These are phyloP conservation scores for Chlamydotis undulata DNA, from an alignment of 2,113 vertebrate species.

Conservation along the genomic window DNA sequence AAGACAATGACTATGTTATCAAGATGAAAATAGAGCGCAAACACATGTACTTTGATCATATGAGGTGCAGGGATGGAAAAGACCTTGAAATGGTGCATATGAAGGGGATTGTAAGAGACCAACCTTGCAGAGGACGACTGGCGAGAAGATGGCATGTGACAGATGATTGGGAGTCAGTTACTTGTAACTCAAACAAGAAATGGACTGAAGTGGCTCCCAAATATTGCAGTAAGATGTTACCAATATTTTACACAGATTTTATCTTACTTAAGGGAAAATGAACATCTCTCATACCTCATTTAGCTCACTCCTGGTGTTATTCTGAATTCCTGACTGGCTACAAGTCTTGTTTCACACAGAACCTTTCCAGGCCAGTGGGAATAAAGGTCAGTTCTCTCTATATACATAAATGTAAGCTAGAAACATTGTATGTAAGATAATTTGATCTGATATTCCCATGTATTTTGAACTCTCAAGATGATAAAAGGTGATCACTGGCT, in stretches of 20 bases:
- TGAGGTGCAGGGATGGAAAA: background rate
- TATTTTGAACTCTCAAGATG: background rate
- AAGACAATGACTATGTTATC: background rate
- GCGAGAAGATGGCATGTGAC: background rate
- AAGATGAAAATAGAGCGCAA: background rate
- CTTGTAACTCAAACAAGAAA: background rate
- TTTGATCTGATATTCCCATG: background rate
- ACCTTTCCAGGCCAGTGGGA: background rate
- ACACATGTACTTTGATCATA: constrained; percentile 19
- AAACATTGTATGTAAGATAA: background rate
- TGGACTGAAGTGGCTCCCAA: background rate
- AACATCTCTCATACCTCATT: background rate
- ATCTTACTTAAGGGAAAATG: background rate
- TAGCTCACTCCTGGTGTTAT: background rate
- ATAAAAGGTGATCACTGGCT: background rate
- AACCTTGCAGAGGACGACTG: background rate
- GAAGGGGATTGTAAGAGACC: constrained; percentile 7
- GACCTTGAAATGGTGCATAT: constrained; percentile 9
- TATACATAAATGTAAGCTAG: background rate
- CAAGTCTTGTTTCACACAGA: background rate
- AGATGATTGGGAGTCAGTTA: background rate
- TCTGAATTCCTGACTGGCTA: background rate
- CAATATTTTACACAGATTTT: background rate
- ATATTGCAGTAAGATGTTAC: background rate
- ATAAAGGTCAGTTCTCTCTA: background rate